Conservation (phyloP, 2,888 invertebrate genomes). For the Argyra leucocephala region DNA sequence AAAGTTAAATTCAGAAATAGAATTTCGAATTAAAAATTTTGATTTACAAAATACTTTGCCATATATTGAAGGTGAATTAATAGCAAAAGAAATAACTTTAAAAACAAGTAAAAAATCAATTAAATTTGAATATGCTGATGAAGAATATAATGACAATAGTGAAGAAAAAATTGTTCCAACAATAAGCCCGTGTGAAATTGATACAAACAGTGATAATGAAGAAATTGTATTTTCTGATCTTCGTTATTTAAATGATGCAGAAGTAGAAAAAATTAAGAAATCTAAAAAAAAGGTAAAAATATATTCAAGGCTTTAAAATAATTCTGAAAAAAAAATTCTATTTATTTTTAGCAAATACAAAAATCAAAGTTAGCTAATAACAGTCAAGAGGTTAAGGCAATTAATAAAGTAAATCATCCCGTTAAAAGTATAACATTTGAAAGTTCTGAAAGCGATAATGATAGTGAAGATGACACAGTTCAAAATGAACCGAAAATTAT, state of each 20-base stretch:
- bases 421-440: too few species aligned
- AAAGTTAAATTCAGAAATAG: constrained; percentile 43
- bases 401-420: too few species aligned
- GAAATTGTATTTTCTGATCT: constrained; percentile 11
- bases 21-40: constrained; percentile 37
- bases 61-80: constrained; percentile 39
- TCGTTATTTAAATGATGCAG: not conserved
- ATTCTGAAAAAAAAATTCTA: too few species aligned
- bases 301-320: too few species aligned
- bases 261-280: not conserved
- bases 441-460: too few species aligned
- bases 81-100: constrained; percentile 21
- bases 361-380: not conserved
- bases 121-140: not conserved
- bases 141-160: not conserved
- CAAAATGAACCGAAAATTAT: too few species aligned
- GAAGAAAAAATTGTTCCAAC: not conserved
- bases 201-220: not conserved
- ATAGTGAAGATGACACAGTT: too few species aligned
- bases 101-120: not conserved
- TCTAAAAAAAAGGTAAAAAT: not conserved
- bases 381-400: too few species aligned
- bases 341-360: not conserved
- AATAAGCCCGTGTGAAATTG: not conserved
- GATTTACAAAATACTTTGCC: constrained; percentile 36